Percentiles rank a stretch among this genome's conserved stretches.
Evolutionary conservation across 2,797 vertebrate species (phyloP).

Genomic region (Alosa sapidissima): DNA sequence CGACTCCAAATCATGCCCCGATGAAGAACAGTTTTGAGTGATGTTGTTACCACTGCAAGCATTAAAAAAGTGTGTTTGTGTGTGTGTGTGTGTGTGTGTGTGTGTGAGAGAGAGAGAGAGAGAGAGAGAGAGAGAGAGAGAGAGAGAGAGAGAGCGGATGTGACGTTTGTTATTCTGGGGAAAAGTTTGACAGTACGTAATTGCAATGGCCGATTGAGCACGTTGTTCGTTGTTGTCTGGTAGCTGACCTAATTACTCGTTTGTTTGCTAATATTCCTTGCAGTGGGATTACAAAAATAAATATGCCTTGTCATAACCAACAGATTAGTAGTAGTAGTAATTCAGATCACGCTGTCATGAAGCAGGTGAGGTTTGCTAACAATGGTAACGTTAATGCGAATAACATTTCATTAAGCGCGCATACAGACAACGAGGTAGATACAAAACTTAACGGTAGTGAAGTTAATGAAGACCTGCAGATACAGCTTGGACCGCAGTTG

Average conservation of each 20-base stretch:
- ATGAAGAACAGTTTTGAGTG: too few species aligned
- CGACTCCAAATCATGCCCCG: too few species aligned
- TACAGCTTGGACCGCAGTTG: constrained; percentile 70
- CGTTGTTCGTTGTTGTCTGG: constrained; percentile 13
- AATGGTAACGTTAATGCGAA: constrained; percentile 40
- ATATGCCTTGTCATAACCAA: constrained; percentile 82
- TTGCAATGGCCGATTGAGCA: constrained; percentile 20
- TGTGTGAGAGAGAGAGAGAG: too few species aligned
- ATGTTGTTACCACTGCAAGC: too few species aligned
- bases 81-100: too few species aligned
- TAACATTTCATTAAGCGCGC: constrained; percentile 47
- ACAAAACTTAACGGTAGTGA: constrained; percentile 69
- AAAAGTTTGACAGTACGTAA: constrained; percentile 7
- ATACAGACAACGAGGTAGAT: constrained; percentile 39
- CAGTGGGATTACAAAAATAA: neutral
- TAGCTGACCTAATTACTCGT: neutral
- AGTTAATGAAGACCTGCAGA: constrained; percentile 35
- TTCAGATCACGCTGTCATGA: constrained; percentile 67
- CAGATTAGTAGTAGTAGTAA: constrained; percentile 67
- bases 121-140: too few species aligned
- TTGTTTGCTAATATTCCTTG: constrained; percentile 27
- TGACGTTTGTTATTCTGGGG: constrained; percentile 7
- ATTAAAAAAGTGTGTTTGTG: too few species aligned
- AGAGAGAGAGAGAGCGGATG: neutral
- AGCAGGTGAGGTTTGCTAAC: constrained; percentile 70